Evolutionary conservation across 1,140 invertebrate species (phyloP), one percentile per base, ranked within the genome.

Genomic region (Drosophila quadrilineata): DNA sequence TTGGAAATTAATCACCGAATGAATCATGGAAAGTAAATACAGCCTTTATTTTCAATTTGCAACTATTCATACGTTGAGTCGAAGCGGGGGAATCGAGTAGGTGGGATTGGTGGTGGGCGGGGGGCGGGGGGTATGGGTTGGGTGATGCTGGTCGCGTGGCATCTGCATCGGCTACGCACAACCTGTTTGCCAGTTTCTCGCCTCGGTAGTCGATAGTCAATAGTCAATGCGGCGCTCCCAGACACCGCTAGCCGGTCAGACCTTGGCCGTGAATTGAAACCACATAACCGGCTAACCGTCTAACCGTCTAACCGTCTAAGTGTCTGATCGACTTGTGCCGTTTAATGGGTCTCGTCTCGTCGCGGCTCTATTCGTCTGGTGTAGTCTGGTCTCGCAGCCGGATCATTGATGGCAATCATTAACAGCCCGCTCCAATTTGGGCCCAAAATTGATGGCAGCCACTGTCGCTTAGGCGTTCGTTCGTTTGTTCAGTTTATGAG

Each of bases 401-500:
- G 75, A 80, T 75, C 66, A 56, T 16, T 57, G 45, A 31, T 66
- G 63, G 29, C 63, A 66, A 66, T 52, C 63, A 66, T 54, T 52
- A 46, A 28, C 9, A 40, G 63, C 14, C 49, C 70, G 75, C 66
- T 80, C 71, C 54, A 38, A 71, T 79, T 65, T 65, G 35, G 43
- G n/a, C n/a, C 12, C 43, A 21, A 58, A 66, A 68, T 62, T 52
- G 56, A 64, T 56, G 45, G 41, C 48, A 28, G 59, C 46, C 52
- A 65, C 46, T 52, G 54, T 46, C 31, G n/a, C n/a, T 28, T 21
- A 41, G 62, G 16, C 52, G 28, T 53, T n/a, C n/a, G n/a, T n/a
- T n/a, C n/a, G n/a, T n/a, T n/a, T n/a, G n/a, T n/a, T 52, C 52
- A 49, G 75, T 80, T 80, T 80, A 71, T 75, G 62, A 36, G n/a